phyloP scores from a whole-genome alignment of 1,140 invertebrate genomes.

The Drosophila prosaltans region DNA sequence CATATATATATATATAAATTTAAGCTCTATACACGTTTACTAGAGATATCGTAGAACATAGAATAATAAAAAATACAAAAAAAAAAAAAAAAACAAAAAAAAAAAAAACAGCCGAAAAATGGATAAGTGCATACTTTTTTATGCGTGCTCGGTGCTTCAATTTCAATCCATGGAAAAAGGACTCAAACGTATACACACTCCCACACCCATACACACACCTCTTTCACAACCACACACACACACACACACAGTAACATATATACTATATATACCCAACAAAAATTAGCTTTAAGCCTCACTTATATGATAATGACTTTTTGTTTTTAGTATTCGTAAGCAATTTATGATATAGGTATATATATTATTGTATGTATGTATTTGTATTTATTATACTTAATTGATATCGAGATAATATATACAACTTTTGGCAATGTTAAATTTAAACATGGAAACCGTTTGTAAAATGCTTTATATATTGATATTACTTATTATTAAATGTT shows the following conservation, averaged over 20 bases:
- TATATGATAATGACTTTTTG: constrained; percentile 39
- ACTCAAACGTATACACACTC: not conserved
- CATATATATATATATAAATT: constrained; percentile 18
- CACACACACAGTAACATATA: not conserved
- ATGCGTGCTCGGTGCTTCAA: constrained; percentile 1
- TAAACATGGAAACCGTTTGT: constrained; percentile 63
- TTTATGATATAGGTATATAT: constrained; percentile 46
- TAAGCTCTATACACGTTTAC: constrained; percentile 3
- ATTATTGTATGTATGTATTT: constrained; percentile 45
- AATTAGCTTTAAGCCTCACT: constrained; percentile 27
- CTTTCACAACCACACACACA: constrained; percentile 12
- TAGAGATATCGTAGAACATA: not conserved
- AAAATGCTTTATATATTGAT: constrained; percentile 77
- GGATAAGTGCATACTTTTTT: constrained; percentile 2
- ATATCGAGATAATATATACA: constrained; percentile 38
- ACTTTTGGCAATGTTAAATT: constrained; percentile 68
- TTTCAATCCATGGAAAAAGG: constrained; percentile 11
- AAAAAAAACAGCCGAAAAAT: not conserved
- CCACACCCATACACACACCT: not conserved
- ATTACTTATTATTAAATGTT: constrained; percentile 73
- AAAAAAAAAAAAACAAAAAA: no score
- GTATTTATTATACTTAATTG: constrained; percentile 45
- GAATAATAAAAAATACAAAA: not conserved
- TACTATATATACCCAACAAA: constrained; percentile 34
- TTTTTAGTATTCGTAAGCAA: constrained; percentile 57